Percentiles rank a stretch among this genome's conserved stretches.
These are phyloP conservation scores for Drosophila koepferae DNA, from an alignment of 2,888 invertebrate genomes.

Conservation along the genomic window DNA sequence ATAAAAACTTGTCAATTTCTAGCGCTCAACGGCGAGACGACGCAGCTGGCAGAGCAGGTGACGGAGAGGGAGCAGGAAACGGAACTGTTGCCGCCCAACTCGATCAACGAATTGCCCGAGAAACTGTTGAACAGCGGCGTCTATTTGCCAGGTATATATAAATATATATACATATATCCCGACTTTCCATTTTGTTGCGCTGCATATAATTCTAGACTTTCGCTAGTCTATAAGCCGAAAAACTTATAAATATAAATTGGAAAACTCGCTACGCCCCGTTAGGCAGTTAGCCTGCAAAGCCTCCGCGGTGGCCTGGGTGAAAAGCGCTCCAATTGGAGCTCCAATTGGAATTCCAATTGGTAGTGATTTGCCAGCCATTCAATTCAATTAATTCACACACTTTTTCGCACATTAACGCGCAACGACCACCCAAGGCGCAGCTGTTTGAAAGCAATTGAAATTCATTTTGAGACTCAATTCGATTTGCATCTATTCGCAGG, in stretches of 20 bases:
- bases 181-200: constrained; percentile 71
- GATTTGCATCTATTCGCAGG: constrained; percentile 85
- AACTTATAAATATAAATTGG: constrained; percentile 66
- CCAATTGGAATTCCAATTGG: constrained; percentile 4
- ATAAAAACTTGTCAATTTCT: constrained; percentile 41
- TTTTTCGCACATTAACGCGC: constrained; percentile 71
- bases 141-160: constrained; percentile 88
- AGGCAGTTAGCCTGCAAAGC: constrained; percentile 58
- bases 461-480: constrained; percentile 10
- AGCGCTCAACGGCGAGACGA: constrained; percentile 39
- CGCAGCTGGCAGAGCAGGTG: constrained; percentile 48
- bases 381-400: constrained; percentile 67
- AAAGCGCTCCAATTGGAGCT: constrained; percentile 47
- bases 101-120: constrained; percentile 89
- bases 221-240: constrained; percentile 56
- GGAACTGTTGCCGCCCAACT: constrained; percentile 86
- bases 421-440: constrained; percentile 67
- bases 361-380: constrained; percentile 8
- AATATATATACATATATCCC: constrained; percentile 21
- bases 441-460: constrained; percentile 31
- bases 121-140: constrained; percentile 89
- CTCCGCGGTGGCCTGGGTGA: constrained; percentile 37
- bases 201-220: constrained; percentile 74
- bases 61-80: constrained; percentile 53
- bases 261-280: constrained; percentile 72